phyloP scores from a whole-genome alignment of 2,888 invertebrate genomes.

The Encarsia formosa region DNA sequence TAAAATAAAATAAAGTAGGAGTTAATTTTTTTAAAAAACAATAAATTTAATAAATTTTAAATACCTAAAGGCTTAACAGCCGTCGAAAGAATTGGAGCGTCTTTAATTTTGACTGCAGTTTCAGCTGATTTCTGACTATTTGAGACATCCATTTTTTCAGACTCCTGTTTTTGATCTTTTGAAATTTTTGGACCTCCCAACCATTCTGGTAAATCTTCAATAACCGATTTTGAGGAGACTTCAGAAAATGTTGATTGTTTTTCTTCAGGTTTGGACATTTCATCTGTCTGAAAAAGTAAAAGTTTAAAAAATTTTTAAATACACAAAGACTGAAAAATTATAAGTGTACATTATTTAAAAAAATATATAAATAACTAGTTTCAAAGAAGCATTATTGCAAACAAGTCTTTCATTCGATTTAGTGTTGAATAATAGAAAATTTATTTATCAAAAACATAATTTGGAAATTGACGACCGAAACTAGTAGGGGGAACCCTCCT shows the following conservation, averaged over 20 bases:
- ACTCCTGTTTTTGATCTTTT: slow-evolving; percentile 24
- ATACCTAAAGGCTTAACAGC: not conserved
- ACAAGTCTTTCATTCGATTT: too few relatives aligned
- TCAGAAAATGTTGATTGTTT: slow-evolving; percentile 7
- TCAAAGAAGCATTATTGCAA: not conserved
- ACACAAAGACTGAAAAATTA: too few relatives aligned
- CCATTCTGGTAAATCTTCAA: slow-evolving; percentile 44
- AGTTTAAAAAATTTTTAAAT: not conserved
- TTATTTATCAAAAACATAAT: too few relatives aligned
- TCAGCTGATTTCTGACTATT: slow-evolving; percentile 8
- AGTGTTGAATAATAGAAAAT: too few relatives aligned
- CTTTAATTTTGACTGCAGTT: slow-evolving; percentile 3
- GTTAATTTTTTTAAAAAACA: not conserved
- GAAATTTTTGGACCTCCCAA: slow-evolving; percentile 36
- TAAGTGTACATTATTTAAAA: too few relatives aligned
- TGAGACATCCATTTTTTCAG: not conserved
- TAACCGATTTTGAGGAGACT: slow-evolving; percentile 10
- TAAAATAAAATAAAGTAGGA: too few relatives aligned
- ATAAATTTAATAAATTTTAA: too few relatives aligned
- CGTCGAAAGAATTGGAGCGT: not conserved
- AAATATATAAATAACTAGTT: not conserved
- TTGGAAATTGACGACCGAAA: too few relatives aligned
- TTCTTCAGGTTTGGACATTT: slow-evolving; percentile 12
- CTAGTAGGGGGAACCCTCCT: too few relatives aligned
- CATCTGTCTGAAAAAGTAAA: slow-evolving; percentile 22